Percentiles rank a stretch among this genome's conserved stretches.
Evolutionary conservation across 1,140 invertebrate species (phyloP).

Genomic region (Pachypsylla venusta): DNA sequence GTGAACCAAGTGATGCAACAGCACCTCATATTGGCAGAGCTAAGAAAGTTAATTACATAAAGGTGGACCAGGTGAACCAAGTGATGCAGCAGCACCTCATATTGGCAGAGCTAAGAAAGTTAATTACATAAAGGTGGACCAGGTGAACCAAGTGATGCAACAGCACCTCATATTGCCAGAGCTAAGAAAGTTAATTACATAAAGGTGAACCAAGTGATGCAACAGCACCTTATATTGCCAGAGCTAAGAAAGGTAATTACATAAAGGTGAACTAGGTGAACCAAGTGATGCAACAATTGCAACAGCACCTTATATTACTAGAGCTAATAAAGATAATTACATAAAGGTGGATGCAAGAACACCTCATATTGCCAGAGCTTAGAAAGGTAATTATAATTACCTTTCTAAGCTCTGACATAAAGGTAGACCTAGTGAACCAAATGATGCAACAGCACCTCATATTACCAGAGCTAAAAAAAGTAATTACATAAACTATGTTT

Average conservation of each 20-base stretch:
- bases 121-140: slow-evolving; percentile 84
- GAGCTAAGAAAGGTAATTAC: slow-evolving; percentile 65
- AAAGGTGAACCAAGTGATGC: slow-evolving; percentile 81
- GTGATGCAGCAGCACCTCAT: slow-evolving; percentile 70
- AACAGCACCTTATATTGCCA: slow-evolving; percentile 72
- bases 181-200: slow-evolving; percentile 78
- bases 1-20: slow-evolving; percentile 55
- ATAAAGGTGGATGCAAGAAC: too few relatives aligned
- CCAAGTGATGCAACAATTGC: too few relatives aligned
- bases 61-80: slow-evolving; percentile 80
- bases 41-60: slow-evolving; percentile 69
- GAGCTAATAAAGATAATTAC: too few relatives aligned
- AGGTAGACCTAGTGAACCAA: too few relatives aligned
- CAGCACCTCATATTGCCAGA: slow-evolving; percentile 73
- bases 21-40: slow-evolving; percentile 65
- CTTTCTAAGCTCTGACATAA: too few relatives aligned
- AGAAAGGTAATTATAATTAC: too few relatives aligned
- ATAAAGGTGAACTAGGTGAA: not conserved
- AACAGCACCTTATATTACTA: too few relatives aligned
- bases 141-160: slow-evolving; percentile 77
- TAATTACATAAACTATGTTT: slow-evolving; percentile 30
- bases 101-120: slow-evolving; percentile 72
- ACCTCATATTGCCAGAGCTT: too few relatives aligned
- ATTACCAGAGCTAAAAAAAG: slow-evolving; percentile 79
- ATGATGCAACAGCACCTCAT: slow-evolving; percentile 73